phyloP scores from a whole-genome alignment of 2,113 vertebrate genomes.

The Cottus gobio region DNA sequence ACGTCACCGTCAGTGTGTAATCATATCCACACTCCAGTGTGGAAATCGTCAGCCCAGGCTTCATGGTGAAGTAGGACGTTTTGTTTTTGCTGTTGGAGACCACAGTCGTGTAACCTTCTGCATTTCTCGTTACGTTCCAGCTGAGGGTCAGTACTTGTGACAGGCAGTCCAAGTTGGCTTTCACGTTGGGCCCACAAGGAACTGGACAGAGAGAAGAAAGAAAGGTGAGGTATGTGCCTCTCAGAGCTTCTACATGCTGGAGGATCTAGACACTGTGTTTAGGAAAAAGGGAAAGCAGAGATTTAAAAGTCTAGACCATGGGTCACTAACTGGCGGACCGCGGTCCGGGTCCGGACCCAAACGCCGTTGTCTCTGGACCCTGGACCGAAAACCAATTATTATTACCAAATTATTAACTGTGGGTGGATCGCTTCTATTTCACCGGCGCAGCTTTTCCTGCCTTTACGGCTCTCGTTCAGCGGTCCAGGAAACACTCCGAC shows the following conservation, averaged over 20 bases:
- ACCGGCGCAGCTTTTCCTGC: too few relatives aligned
- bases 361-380: too few relatives aligned
- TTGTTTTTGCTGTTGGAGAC: slow-evolving; percentile 32
- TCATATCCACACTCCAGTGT: slow-evolving; percentile 68
- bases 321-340: too few relatives aligned
- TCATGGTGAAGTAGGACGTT: slow-evolving; percentile 58
- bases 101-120: slow-evolving; percentile 56
- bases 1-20: slow-evolving; percentile 71
- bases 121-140: slow-evolving; percentile 56
- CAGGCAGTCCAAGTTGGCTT: slow-evolving; percentile 59
- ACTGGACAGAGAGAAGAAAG: slow-evolving; percentile 58
- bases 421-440: too few relatives aligned
- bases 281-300: neutral
- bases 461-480: too few relatives aligned
- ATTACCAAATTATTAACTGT: too few relatives aligned
- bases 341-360: too few relatives aligned
- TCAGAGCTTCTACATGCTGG: neutral
- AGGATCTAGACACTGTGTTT: neutral
- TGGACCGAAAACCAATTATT: too few relatives aligned
- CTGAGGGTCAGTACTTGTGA: slow-evolving; percentile 62
- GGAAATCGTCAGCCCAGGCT: slow-evolving; percentile 36
- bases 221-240: neutral
- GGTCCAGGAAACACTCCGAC: too few relatives aligned
- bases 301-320: neutral
- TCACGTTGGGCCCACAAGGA: slow-evolving; percentile 78